Base-by-base conservation (phyloP, 2,797 vertebrate genomes). In the Chanos chanos region DNA sequence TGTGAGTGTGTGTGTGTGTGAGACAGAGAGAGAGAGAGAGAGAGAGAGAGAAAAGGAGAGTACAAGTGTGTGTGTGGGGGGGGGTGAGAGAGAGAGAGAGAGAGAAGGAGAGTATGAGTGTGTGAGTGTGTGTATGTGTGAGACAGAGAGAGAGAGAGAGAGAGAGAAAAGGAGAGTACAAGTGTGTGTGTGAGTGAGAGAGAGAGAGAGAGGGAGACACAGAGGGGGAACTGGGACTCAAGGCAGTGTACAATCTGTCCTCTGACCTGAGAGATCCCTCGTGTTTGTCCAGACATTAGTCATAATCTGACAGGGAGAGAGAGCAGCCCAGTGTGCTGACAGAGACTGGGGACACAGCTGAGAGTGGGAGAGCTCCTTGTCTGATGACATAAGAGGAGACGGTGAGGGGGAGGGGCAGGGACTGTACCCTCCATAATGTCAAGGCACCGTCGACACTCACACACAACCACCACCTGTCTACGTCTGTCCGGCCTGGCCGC, bases 401-500 rank as follows among this genome's bases (percentile, higher is more conserved):
- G n/a, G n/a, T n/a, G n/a, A n/a, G n/a, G n/a, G n/a, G n/a, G n/a
- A n/a, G n/a, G n/a, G n/a, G n/a, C n/a, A n/a, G n/a, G n/a, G n/a
- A n/a, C n/a, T n/a, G n/a, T n/a, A n/a, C n/a, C n/a, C n/a, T n/a
- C n/a, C n/a, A n/a, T n/a, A n/a, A n/a, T n/a, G n/a, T n/a, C n/a
- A n/a, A n/a, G n/a, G n/a, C n/a, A n/a, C n/a, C n/a, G n/a, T n/a
- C n/a, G n/a, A n/a, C n/a, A n/a, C n/a, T n/a, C n/a, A n/a, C n/a
- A n/a, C n/a, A n/a, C n/a, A n/a, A n/a, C n/a, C n/a, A n/a, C 56
- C 70, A 72, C 65, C 70, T 72, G 70, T 56, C 40, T 52, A 44
- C 64, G 62, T 13, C 56, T 13, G 7, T 72, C 70, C 61, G 4
- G 24, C 56, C 48, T 45, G 49, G 49, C 9, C 30, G 61, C 33